Evolutionary conservation across 2,797 vertebrate genomes (phyloP), one percentile per base, ranked within the genome.

Genomic region (Caiman crocodilus): DNA sequence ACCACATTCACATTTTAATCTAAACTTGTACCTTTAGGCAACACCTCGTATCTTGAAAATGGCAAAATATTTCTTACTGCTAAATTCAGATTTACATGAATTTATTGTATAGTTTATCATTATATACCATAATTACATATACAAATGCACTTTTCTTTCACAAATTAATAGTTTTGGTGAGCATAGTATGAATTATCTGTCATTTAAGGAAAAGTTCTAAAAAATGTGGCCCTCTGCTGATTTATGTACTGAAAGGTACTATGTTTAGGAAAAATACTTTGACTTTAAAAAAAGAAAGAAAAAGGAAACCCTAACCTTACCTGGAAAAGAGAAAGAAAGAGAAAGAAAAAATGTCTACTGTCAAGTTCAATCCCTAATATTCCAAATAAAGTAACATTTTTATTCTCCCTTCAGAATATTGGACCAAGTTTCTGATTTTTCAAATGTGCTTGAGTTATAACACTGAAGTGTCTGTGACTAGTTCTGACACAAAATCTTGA

Each of bases 1-100:
- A 30, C 14, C 35, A 57, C 14, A 15, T 15, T 30, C 2, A 16
- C 55, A 67, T n/a, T 42, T 17, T 0, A 0, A 59, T 50, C n/a
- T 26, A 30, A 57, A 7, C 69, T 8, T 35, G 8, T 14, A 10
- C 0, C 14, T 71, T 80, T 21, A 67, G 35, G 20, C 17, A 0
- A 1, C 60, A 21, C 9, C 18, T 59, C 9, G 57, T 28, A 6
- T 6, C 6, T 26, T 61, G 76, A 58, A 11, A 78, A 28, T 7
- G 2, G 25, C 14, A 76, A 55, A 60, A 35, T 0, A 14, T 63
- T 57, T 9, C 25, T 10, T 26, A 10, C 0, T 14, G 80, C 92
- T 56, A 14, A 76, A 82, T 61, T 79, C 58, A 58, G 60, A 63
- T 87, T 76, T 76, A 7, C 13, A 50, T 26, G 30, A 42, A 25